Conservation (phyloP, 2,113 vertebrate genomes). For the Zootoca vivipara region DNA sequence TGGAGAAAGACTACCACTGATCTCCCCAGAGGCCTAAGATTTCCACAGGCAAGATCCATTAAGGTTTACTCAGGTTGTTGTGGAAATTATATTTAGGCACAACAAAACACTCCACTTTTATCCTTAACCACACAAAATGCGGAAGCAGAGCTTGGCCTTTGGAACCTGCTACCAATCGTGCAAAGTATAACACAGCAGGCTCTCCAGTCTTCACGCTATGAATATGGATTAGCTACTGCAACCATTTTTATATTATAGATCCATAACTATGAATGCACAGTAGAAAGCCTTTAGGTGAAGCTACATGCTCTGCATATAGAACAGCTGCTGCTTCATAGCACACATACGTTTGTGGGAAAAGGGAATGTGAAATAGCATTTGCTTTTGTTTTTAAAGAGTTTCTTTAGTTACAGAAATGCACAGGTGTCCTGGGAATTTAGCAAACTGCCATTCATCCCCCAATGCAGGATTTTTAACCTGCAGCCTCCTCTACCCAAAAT, state of each 20-base stretch:
- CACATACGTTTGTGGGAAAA: conserved; percentile 30
- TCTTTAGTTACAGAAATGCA: conserved; percentile 53
- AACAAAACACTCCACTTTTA: not conserved
- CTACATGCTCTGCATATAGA: conserved; percentile 29
- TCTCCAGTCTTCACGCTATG: rapidly evolving
- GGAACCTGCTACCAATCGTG: not conserved
- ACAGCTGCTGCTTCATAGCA: conserved; percentile 31
- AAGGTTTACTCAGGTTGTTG: conserved; percentile 27
- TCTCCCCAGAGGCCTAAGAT: conserved; percentile 23
- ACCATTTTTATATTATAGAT: not conserved
- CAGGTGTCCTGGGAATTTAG: not conserved
- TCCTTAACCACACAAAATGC: not conserved
- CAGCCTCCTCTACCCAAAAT: conserved; percentile 13
- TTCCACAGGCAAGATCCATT: conserved; percentile 24
- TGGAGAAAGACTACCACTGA: conserved; percentile 35
- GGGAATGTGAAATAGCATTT: conserved; percentile 37
- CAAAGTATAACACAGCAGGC: not conserved
- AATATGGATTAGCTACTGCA: conserved; percentile 6
- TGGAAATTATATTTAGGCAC: conserved; percentile 8
- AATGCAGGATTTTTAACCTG: conserved; percentile 41
- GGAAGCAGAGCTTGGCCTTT: conserved; percentile 7
- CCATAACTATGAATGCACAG: not conserved
- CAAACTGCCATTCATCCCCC: conserved; percentile 24
- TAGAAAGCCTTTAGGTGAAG: conserved; percentile 36
- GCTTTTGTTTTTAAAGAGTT: conserved; percentile 32